Base-by-base conservation (phyloP, 2,113 vertebrate genomes). In the Rhea pennata region DNA sequence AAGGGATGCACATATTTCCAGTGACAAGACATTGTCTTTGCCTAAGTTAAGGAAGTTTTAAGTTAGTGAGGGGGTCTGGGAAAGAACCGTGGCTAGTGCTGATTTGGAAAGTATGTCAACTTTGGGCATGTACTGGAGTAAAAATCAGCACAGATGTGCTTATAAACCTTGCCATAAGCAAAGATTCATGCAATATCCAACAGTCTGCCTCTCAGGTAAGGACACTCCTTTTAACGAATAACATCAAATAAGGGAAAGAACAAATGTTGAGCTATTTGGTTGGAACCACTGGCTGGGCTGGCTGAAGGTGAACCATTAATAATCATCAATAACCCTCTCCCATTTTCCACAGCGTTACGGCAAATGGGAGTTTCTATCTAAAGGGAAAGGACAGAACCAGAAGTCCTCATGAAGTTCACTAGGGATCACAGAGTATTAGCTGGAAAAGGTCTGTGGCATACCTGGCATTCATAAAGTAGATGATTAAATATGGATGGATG, bases 41-140 rank as follows among this genome's bases (percentile, higher is more conserved):
- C 6, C 9, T 90, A 51, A 79, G 12, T 65, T 33, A 56, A 88
- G 31, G 48, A 27, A 78, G 70, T 53, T 75, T 64, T 53, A 61
- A 67, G 11, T 11, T 44, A 84, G 9, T 59, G 53, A 79, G 31
- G 22, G 51, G 5, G 6, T 31, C 29, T 79, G 44, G 73, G 58
- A 71, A 81, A 50, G 8, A 6, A 61, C 7, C 5, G 10, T 62
- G 8, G 19, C 84, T 53, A 71, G 36, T 20, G 50, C 72, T 46
- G 33, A 29, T 74, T 84, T 67, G 72, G 31, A 42, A 74, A 64
- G 3, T 3, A 5, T 61, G 10, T 65, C 54, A 51, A 59, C 10
- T 58, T 59, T 33, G 26, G 46, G 10, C 9, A 23, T 0, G 0
- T 10, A 4, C 8, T 62, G 33, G n/a, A 56, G n/a, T 9, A 22